Evolutionary conservation across 2,797 vertebrate species (phyloP).

Genomic region (Chelidonichthys spinosus): DNA sequence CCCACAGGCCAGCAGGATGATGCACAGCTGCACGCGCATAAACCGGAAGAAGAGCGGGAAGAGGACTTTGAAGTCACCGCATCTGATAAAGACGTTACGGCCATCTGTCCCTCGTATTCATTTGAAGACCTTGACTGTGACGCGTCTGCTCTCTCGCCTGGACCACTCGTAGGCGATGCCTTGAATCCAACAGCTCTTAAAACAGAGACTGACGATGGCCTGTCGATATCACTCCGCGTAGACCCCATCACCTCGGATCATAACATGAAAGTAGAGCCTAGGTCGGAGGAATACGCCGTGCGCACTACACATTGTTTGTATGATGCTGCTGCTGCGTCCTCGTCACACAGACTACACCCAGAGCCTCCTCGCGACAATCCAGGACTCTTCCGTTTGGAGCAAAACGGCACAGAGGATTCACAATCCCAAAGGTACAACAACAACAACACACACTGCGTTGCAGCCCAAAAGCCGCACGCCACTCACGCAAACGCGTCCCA

Average conservation of each 20-base stretch:
- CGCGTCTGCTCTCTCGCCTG: slow-evolving; percentile 11
- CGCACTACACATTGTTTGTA: slow-evolving; percentile 23
- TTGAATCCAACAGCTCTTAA: slow-evolving; percentile 17
- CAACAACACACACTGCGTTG: neutral
- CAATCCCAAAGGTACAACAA: slow-evolving; percentile 16
- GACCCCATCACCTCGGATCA: slow-evolving; percentile 3
- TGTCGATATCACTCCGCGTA: slow-evolving; percentile 1
- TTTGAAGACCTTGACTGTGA: slow-evolving; percentile 29
- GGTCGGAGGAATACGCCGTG: slow-evolving; percentile 7
- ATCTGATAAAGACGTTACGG: slow-evolving; percentile 24
- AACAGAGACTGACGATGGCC: slow-evolving; percentile 1
- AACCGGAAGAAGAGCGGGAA: slow-evolving; percentile 14
- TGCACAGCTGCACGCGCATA: neutral
- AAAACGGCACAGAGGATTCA: slow-evolving; percentile 6
- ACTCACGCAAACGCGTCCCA: slow-evolving; percentile 40
- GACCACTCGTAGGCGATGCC: neutral
- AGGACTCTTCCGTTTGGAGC: slow-evolving; percentile 3
- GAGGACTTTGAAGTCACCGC: slow-evolving; percentile 11
- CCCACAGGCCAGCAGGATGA: neutral
- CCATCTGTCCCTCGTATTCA: slow-evolving; percentile 18
- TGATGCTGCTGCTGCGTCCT: slow-evolving; percentile 9
- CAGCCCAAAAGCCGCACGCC: slow-evolving; percentile 19
- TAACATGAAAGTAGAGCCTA: slow-evolving; percentile 59
- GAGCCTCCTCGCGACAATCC: slow-evolving; percentile 4
- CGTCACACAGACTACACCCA: slow-evolving; percentile 4